These are phyloP conservation scores for Hydraecia micacea DNA, from an alignment of 2,888 invertebrate genomes.

Conservation along the genomic window DNA sequence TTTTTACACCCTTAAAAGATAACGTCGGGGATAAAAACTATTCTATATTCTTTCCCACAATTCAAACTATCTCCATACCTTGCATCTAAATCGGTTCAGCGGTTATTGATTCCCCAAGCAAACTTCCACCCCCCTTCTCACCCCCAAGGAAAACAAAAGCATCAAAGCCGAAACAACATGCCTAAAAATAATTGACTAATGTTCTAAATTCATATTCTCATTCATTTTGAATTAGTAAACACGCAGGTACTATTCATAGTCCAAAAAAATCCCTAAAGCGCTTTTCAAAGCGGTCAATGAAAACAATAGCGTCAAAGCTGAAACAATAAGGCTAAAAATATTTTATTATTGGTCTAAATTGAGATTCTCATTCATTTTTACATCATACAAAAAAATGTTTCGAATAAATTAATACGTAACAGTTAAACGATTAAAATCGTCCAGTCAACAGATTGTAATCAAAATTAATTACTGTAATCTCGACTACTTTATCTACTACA, in stretches of 20 bases:
- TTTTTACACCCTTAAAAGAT: too few species aligned
- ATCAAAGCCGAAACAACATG: not conserved
- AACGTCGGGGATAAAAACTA: too few species aligned
- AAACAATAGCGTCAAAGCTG: not conserved
- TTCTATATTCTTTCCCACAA: too few species aligned
- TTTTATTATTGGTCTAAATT: not conserved
- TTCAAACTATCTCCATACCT: too few species aligned
- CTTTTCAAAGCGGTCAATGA: not conserved
- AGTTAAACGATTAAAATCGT: slow-evolving; percentile 29
- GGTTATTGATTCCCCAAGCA: too few species aligned
- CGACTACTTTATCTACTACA: slow-evolving; percentile 47
- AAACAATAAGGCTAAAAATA: not conserved
- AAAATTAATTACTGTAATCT: slow-evolving; percentile 62
- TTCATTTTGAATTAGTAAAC: not conserved
- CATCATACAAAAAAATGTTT: not conserved
- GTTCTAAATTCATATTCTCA: not conserved
- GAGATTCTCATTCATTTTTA: not conserved
- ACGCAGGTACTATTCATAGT: not conserved
- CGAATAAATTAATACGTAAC: slow-evolving; percentile 32
- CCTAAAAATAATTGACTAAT: too few species aligned
- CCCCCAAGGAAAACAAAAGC: slow-evolving; percentile 8
- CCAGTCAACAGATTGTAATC: slow-evolving; percentile 55
- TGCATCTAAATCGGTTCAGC: too few species aligned
- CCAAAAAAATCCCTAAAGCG: not conserved
- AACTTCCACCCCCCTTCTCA: too few species aligned